A percentile compares a stretch with the other conserved stretches of the same genome.
Evolutionary conservation across 2,797 vertebrate species (phyloP).

Genomic region (Microctenopoma stevenorrisi): DNA sequence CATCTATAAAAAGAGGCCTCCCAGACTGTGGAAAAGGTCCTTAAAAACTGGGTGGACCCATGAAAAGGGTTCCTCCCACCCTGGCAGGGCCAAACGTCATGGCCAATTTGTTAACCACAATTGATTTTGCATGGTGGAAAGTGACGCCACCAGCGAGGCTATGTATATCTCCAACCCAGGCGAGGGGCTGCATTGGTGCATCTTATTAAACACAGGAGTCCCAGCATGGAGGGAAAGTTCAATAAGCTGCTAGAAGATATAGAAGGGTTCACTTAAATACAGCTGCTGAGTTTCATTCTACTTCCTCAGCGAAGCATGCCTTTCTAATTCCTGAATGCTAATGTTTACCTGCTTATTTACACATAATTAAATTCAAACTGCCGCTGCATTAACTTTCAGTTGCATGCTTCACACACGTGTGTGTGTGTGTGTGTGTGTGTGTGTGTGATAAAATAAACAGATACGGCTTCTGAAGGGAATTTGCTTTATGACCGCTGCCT

Average conservation of each 20-base stretch:
- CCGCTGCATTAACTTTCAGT: slow-evolving; percentile 48
- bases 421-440: not conserved
- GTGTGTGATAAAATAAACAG: slow-evolving; percentile 28
- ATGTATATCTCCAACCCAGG: slow-evolving; percentile 36
- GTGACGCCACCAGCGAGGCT: slow-evolving; percentile 31
- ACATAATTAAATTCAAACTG: slow-evolving; percentile 37
- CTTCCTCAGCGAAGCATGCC: not conserved
- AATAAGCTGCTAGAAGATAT: slow-evolving; percentile 14
- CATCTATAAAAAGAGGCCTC: slow-evolving; percentile 53
- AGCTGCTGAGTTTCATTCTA: slow-evolving; percentile 35
- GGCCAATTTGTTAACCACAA: slow-evolving; percentile 80
- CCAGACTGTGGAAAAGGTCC: slow-evolving; percentile 48
- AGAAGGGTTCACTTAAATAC: not conserved
- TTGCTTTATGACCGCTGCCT: slow-evolving; percentile 15
- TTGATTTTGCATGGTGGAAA: slow-evolving; percentile 63
- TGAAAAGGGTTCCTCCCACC: slow-evolving; percentile 57
- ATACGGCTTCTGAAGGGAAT: slow-evolving; percentile 28
- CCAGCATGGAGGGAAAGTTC: slow-evolving; percentile 21
- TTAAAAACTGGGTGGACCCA: slow-evolving; percentile 66
- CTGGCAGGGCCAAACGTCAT: slow-evolving; percentile 61
- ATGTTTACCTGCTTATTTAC: slow-evolving; percentile 50
- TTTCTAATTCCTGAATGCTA: slow-evolving; percentile 31
- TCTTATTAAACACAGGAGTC: slow-evolving; percentile 6
- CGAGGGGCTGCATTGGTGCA: not conserved
- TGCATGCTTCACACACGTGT: slow-evolving; percentile 4